Conservation (phyloP, 2,797 vertebrate species). For the Spondyliosoma cantharus region DNA sequence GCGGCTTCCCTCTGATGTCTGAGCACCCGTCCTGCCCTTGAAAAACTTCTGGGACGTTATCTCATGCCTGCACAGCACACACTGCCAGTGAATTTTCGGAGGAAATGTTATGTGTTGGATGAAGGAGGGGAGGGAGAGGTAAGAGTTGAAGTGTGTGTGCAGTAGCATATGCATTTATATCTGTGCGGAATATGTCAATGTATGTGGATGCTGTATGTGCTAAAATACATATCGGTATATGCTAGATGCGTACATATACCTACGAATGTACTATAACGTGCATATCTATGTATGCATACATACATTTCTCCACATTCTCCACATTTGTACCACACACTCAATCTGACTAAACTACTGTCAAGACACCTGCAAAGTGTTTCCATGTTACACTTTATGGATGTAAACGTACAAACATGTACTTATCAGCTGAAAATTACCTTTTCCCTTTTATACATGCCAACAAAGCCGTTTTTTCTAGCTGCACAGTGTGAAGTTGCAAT, state of each 20-base stretch:
- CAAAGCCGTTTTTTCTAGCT: no score
- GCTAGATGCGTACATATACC: background rate
- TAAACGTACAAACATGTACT: background rate
- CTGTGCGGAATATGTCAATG: constrained; percentile 17
- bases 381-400: background rate
- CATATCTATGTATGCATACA: background rate
- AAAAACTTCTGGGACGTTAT: constrained; percentile 86
- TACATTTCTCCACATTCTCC: background rate
- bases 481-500: background rate
- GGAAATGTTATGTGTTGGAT: constrained; percentile 72
- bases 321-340: background rate
- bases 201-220: background rate
- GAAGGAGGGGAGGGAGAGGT: constrained; percentile 49
- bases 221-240: background rate
- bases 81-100: constrained; percentile 69
- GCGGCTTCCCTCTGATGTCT: constrained; percentile 88
- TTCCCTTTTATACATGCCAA: background rate
- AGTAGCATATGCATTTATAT: constrained; percentile 21
- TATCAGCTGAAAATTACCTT: background rate
- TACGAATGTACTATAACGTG: background rate
- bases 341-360: background rate
- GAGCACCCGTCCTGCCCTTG: constrained; percentile 88
- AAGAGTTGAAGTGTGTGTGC: constrained; percentile 40
- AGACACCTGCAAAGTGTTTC: background rate
- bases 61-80: constrained; percentile 83